These are phyloP conservation scores for Listronotus oregonensis DNA, from an alignment of 1,140 invertebrate species.

Conservation along the genomic window DNA sequence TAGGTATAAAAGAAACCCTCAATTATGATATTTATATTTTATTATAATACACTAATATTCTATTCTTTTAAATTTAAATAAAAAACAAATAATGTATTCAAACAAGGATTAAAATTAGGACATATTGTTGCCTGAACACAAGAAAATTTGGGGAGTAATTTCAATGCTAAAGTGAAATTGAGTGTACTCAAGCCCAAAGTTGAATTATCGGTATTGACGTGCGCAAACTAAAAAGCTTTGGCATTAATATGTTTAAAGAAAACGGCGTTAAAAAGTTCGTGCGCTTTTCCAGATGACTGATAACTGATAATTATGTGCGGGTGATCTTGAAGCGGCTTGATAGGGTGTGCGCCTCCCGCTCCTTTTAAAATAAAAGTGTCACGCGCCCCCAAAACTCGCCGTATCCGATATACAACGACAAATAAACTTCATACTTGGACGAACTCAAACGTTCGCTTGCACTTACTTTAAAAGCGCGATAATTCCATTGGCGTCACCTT, in stretches of 20 bases:
- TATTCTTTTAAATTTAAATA: no score
- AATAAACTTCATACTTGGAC: conserved; percentile 55
- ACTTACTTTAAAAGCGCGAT: conserved; percentile 51
- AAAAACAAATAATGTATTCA: no score
- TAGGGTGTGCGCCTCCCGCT: conserved; percentile 40
- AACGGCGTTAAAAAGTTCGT: conserved; percentile 51
- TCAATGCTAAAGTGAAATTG: conserved; percentile 39
- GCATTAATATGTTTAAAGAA: conserved; percentile 49
- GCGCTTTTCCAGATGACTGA: conserved; percentile 50
- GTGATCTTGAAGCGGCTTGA: conserved; percentile 53
- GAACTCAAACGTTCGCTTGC: conserved; percentile 48
- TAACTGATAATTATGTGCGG: conserved; percentile 57
- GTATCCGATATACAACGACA: conserved; percentile 50
- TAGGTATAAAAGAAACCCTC: no score
- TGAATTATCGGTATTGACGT: conserved; percentile 38
- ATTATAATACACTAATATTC: no score
- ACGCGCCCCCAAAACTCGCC: conserved; percentile 47
- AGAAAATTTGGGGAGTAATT: not conserved
- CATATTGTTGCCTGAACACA: conserved; percentile 4
- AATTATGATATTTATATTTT: no score
- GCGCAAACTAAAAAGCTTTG: conserved; percentile 42
- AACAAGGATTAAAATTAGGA: conserved; percentile 8
- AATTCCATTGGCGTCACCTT: conserved; percentile 38
- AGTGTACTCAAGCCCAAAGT: conserved; percentile 35
- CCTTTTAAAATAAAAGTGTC: conserved; percentile 54